These are phyloP conservation scores for Cerceris rybyensis DNA, from an alignment of 2,888 invertebrate species.

Conservation along the genomic window DNA sequence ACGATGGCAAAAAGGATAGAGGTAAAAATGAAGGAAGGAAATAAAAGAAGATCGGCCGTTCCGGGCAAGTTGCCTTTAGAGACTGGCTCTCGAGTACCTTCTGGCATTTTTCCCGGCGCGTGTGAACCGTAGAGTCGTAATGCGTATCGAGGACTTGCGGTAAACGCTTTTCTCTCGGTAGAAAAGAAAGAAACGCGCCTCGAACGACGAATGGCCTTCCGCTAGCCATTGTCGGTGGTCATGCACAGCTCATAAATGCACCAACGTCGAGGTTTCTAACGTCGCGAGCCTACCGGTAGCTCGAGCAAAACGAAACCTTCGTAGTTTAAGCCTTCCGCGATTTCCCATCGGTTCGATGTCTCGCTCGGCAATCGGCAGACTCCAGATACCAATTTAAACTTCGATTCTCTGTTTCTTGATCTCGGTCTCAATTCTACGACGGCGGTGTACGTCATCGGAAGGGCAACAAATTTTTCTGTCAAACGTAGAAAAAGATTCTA, in stretches of 20 bases:
- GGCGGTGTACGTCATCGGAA: too few relatives aligned
- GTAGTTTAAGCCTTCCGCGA: background rate
- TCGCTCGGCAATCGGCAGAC: background rate
- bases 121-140: conserved; percentile 56
- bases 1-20: background rate
- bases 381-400: background rate
- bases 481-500: too few relatives aligned
- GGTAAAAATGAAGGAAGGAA: conserved; percentile 14
- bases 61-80: conserved; percentile 53
- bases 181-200: conserved; percentile 58
- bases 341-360: background rate
- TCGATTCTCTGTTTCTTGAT: background rate
- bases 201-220: conserved; percentile 63
- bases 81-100: conserved; percentile 39
- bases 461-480: too few relatives aligned
- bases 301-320: conserved; percentile 13
- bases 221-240: conserved; percentile 70
- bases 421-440: too few relatives aligned
- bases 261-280: conserved; percentile 63
- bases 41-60: conserved; percentile 40
- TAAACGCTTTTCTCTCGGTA: conserved; percentile 59
- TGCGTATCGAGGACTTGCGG: conserved; percentile 61
- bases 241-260: conserved; percentile 70
- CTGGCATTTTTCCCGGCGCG: conserved; percentile 64
- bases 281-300: conserved; percentile 45